Evolutionary conservation across 2,797 vertebrate species (phyloP).

Genomic region (Sebastes itinus): DNA sequence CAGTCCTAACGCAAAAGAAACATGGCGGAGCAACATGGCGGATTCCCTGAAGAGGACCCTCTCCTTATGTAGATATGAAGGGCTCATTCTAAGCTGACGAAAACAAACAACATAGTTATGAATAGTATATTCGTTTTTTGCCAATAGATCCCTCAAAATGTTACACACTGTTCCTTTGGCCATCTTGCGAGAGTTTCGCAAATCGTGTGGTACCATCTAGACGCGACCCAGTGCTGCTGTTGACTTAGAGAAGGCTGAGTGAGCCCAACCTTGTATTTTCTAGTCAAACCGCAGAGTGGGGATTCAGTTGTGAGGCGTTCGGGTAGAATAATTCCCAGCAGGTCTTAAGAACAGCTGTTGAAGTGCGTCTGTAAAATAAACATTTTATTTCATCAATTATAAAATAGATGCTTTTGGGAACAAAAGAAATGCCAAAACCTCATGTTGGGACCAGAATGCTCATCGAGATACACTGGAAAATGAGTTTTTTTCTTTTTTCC

Average conservation of each 20-base stretch:
- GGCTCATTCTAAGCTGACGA: no score
- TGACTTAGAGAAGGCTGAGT: constrained; percentile 26
- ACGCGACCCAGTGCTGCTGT: background rate
- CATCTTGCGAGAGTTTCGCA: no score
- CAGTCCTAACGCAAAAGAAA: no score
- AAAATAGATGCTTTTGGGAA: constrained; percentile 16
- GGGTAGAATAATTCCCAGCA: constrained; percentile 22
- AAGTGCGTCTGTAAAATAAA: constrained; percentile 18
- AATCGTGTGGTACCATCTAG: no score
- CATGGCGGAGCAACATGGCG: no score
- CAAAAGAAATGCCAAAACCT: constrained; percentile 21
- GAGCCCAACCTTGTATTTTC: constrained; percentile 28
- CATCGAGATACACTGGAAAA: background rate
- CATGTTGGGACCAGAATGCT: constrained; percentile 19
- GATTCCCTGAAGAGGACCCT: no score
- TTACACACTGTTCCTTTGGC: no score
- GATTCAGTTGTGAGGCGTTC: constrained; percentile 21
- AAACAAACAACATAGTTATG: no score
- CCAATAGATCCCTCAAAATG: no score
- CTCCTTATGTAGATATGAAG: no score
- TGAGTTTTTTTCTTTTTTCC: background rate
- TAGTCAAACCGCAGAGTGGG: constrained; percentile 16
- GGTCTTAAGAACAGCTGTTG: background rate
- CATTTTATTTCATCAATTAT: constrained; percentile 32
- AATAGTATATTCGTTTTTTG: no score